Evolutionary conservation across 2,888 invertebrate genomes (phyloP), one percentile per base, ranked within the genome.

Genomic region (Thereva nobilitata): DNA sequence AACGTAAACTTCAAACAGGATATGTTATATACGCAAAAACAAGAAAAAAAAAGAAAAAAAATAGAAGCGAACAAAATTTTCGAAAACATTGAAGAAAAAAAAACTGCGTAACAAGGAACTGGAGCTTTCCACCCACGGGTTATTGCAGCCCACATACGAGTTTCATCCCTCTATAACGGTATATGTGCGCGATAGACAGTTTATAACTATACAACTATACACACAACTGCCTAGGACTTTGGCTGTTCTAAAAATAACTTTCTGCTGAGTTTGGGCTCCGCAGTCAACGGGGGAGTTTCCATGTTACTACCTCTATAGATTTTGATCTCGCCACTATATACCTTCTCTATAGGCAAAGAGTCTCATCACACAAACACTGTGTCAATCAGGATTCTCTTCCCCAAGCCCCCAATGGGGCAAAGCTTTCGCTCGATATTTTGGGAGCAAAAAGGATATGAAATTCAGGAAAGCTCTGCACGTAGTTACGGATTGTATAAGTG

Each of bases 201-300:
- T 50, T 61, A 42, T n/a, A 42, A 10, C 6, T 47, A 47, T 9
- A 6, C n/a, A 10, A 5, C 3, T 47, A 47, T 47, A 2, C 47
- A 47, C 6, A 9, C 6, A 12, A 2, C 53, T n/a, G 50, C 50
- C 50, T 50, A 50, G 61, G 50, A 40, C 40, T 50, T n/a, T 50
- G 23, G 40, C 53, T 52, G 53, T 44, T 52, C 64, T 64, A 64
- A 64, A 64, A 64, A 64, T 64, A 64, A 44, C 53, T 52, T 61
- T 49, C 38, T 64, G 64, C 64, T 52, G 53, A 64, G 45, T 64
- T 64, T 42, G 47, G 66, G 50, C 50, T 66, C 47, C 50, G 45
- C 4, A 34, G 53, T 38, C 34, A 34, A 2, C 34, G 52, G 10
- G 47, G 38, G 52, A 34, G 35, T 34, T 40, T 56, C 35, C 37